Percentiles rank a stretch among this genome's conserved stretches.
These are phyloP conservation scores for Axinella damicornis DNA, from an alignment of 37 sponge, comb jelly and placozoan genomes.

Conservation along the genomic window DNA sequence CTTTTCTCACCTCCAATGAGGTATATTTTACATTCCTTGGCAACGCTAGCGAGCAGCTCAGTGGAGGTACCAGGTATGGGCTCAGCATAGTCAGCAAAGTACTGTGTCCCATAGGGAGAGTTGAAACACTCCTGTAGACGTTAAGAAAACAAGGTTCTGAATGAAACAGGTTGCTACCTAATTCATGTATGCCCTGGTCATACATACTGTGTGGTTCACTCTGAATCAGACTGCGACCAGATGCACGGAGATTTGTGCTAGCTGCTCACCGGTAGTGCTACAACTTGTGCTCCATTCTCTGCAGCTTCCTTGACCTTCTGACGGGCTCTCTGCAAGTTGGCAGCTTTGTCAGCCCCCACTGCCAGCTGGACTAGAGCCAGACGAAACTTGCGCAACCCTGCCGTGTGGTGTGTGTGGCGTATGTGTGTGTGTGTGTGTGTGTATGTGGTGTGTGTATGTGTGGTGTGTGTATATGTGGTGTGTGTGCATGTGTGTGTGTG, in stretches of 20 bases:
- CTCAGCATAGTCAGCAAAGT: slow-evolving; percentile 94
- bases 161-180: too few relatives aligned
- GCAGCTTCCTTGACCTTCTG: slow-evolving; percentile 79
- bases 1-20: slow-evolving; percentile 81
- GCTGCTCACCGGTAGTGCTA: slow-evolving; percentile 84
- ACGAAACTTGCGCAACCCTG: slow-evolving; percentile 52
- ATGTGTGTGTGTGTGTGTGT: too few relatives aligned
- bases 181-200: too few relatives aligned
- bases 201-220: too few relatives aligned
- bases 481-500: too few relatives aligned
- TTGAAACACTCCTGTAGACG: slow-evolving; percentile 94
- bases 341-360: slow-evolving; percentile 81
- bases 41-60: slow-evolving; percentile 63
- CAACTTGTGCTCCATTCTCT: slow-evolving; percentile 79
- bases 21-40: slow-evolving; percentile 84
- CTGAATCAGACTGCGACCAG: too few relatives aligned
- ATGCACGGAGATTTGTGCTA: neutral
- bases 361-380: slow-evolving; percentile 87
- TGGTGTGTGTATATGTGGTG: too few relatives aligned
- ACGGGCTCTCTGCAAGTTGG: slow-evolving; percentile 78
- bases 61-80: slow-evolving; percentile 82
- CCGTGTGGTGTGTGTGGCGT: too few relatives aligned
- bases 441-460: too few relatives aligned
- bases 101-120: slow-evolving; percentile 90
- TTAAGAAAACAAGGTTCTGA: too few relatives aligned